Conservation (phyloP, 1,140 invertebrate species). For the Trissolcus basalis region DNA sequence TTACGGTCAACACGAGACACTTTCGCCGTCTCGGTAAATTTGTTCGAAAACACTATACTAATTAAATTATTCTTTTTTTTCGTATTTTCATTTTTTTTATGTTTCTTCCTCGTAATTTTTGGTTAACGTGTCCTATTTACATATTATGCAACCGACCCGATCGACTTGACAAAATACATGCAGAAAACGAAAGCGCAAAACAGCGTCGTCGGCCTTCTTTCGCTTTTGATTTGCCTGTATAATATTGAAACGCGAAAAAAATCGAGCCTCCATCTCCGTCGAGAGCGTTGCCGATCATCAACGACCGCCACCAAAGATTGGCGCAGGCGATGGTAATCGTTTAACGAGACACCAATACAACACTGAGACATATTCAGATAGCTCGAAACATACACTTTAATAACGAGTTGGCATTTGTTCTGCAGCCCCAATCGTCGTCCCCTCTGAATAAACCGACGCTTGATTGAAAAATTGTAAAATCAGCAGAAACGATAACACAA, state of each 20-base stretch:
- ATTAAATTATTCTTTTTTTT: constrained; percentile 22
- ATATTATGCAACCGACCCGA: constrained; percentile 46
- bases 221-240: constrained; percentile 45
- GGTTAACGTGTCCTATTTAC: constrained; percentile 40
- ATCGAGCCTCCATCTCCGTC: constrained; percentile 24
- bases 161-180: constrained; percentile 38
- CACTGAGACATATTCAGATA: constrained; percentile 53
- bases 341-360: constrained; percentile 54
- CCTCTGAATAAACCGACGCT: constrained; percentile 21
- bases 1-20: constrained; percentile 1
- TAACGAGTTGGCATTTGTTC: constrained; percentile 10
- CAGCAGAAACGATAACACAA: constrained; percentile 39
- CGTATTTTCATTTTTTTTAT: constrained; percentile 11
- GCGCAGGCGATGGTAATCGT: constrained; percentile 11
- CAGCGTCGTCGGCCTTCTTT: constrained; percentile 33
- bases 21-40: constrained; percentile 4
- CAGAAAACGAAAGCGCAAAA: constrained; percentile 43
- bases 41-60: constrained; percentile 25
- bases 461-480: constrained; percentile 35
- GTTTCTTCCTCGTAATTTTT: constrained; percentile 12
- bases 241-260: constrained; percentile 43
- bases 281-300: constrained; percentile 31
- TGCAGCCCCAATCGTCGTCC: background rate
- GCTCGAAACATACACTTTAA: constrained; percentile 32
- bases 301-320: background rate